Base-by-base conservation (phyloP, 2,113 vertebrate genomes). In the Origma solitaria region DNA sequence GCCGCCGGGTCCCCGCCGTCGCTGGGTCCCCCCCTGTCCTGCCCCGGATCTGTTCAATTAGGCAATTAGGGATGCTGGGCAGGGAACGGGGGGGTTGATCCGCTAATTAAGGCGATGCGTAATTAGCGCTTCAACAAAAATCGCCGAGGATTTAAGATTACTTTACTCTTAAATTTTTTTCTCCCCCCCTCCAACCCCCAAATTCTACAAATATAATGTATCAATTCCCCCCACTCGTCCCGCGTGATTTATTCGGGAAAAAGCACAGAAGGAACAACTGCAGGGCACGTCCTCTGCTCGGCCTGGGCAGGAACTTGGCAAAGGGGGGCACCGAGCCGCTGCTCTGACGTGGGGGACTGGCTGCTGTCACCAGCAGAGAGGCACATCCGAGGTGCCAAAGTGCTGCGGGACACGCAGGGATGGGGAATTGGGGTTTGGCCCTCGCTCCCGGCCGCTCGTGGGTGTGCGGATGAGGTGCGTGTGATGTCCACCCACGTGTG, bases 111-210 rank as follows among this genome's bases (percentile, higher is more conserved):
- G 84, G 71, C 96, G 97, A 97, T 94, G 91, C 92, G 90, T 98
- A 98, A 98, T 98, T 98, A 98, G 97, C 92, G 82, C 93, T 97
- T 96, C 96, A 97, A 97, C 94, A 96, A 96, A 98, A 98, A 98
- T 98, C 95, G 95, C 92, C 37, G n/a, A 82, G 96, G 94, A 93
- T 97, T 97, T 95, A 88, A 97, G 95, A 96, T 92, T 80, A 18
- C 66, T 94, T 95, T 70, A 76, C 54, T 83, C 38, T 58, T 66
- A 21, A 9, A 30, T 56, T 75, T 40, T 65, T 23, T 35, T 25
- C 5, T 53, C 10, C 6, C 10, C 31, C 6, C 45, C 44, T 13
- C 49, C 28, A 16, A n/a, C 45, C 17, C 3, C 5, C 6, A 10
- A 33, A 85, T 82, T 31, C 33, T 78, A 31, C 35, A 42, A 66